These are phyloP conservation scores for Rhynchonycteris naso DNA, from an alignment of 2,797 vertebrate genomes.

Conservation along the genomic window DNA sequence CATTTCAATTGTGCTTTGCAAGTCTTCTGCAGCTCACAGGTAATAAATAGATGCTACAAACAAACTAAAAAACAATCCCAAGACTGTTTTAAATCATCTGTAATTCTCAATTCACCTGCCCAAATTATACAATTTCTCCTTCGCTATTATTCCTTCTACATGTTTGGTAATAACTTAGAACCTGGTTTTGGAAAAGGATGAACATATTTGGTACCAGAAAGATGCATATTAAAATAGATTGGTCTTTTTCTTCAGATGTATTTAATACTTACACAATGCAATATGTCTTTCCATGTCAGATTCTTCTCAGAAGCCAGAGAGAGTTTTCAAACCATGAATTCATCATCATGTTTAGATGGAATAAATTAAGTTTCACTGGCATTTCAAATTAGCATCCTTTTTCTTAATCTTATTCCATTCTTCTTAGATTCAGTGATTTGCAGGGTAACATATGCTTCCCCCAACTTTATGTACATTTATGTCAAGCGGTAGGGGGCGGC, in stretches of 20 bases:
- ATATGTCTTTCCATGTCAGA: neutral
- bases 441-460: neutral
- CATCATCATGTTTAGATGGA: neutral
- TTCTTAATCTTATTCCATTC: slow-evolving; percentile 30
- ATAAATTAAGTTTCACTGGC: slow-evolving; percentile 30
- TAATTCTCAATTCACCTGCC: neutral
- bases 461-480: neutral
- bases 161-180: slow-evolving; percentile 7
- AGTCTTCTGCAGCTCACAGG: neutral
- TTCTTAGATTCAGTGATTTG: slow-evolving; percentile 19
- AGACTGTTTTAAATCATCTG: slow-evolving; percentile 12
- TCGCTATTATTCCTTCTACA: neutral
- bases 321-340: slow-evolving; percentile 59
- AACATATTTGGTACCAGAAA: slow-evolving; percentile 37
- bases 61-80: neutral
- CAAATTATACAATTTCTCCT: slow-evolving; percentile 3
- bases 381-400: slow-evolving; percentile 61
- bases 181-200: neutral
- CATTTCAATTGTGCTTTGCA: neutral
- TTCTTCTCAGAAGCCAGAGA: slow-evolving; percentile 34
- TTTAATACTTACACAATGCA: slow-evolving; percentile 24
- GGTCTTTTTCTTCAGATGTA: neutral
- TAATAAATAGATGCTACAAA: neutral
- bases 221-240: slow-evolving; percentile 12
- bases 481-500: neutral